Base-by-base conservation (phyloP, 2,888 invertebrate genomes). In the Aporophyla nigra region DNA sequence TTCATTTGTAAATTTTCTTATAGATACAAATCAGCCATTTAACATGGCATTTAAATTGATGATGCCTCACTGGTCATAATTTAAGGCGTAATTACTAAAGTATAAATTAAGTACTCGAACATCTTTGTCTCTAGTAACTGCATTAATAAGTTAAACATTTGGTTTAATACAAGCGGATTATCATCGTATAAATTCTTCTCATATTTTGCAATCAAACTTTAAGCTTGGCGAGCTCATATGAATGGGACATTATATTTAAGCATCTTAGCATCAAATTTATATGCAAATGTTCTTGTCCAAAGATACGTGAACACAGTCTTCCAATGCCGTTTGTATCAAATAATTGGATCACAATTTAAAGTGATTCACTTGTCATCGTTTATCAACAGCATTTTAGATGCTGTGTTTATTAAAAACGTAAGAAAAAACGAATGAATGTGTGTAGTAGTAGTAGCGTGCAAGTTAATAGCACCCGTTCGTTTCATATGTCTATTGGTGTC, bases 401-500 rank as follows among this genome's bases (percentile, higher is more conserved):
- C 51, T 21, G 24, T 3, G 16, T 63, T 53, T 49, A 72, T 33
- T 61, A 40, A 58, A 66, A 72, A 54, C n/a, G 12, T 58, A 40
- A 67, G 54, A 61, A 84, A 76, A 67, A 72, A 61, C 10, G 27
- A 58, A 63, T 68, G 40, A 53, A 46, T 72, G 19, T 59, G 43
- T 70, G 53, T 33, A 62, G 67, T 27, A 33, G 43, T 65, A 71
- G 49, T 61, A 14, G 61, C 58, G 62, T 77, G 46, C 74, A 69
- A 69, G 56, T 77, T 66, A 68, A 70, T 65, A 63, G 62, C 58
- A 62, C 5, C 53, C 33, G 67, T 14, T 78, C 66, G 58, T 75
- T 65, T 77, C 69, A 59, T 19, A 68, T 27, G 43, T 46, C 9
- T 71, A 24, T 58, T 76, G 2, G 33, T 49, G 51, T 85, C 80